These are phyloP conservation scores for Nasonia vitripennis DNA, from an alignment of 1,140 invertebrate genomes.

Conservation along the genomic window DNA sequence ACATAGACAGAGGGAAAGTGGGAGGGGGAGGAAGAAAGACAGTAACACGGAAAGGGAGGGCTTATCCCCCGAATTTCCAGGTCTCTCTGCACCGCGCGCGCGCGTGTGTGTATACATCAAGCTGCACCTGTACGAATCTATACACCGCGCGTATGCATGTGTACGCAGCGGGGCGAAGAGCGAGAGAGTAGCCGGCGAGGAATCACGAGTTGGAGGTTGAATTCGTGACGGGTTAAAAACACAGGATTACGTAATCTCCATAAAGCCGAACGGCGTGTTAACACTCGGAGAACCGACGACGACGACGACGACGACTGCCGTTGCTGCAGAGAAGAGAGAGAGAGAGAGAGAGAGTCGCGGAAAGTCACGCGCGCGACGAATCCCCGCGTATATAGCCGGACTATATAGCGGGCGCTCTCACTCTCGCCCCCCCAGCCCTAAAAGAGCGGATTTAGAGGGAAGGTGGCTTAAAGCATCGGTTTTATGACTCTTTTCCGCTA, in stretches of 20 bases:
- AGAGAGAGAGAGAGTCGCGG: conserved; percentile 15
- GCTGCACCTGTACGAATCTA: neutral
- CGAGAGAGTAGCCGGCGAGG: neutral
- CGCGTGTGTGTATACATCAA: neutral
- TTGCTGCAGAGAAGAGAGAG: neutral
- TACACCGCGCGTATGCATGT: neutral
- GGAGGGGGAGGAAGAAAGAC: neutral
- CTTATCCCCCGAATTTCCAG: conserved; percentile 35
- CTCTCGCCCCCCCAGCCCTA: neutral
- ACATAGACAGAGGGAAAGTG: neutral
- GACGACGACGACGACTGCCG: neutral
- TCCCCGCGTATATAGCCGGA: conserved; percentile 24
- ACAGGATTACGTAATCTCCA: conserved; percentile 56
- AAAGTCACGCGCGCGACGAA: conserved; percentile 53
- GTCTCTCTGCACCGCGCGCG: neutral
- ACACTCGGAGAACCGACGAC: conserved; percentile 33
- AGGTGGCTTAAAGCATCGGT: conserved; percentile 37
- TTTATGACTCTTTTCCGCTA: conserved; percentile 42
- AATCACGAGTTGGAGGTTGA: conserved; percentile 47
- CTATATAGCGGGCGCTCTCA: neutral
- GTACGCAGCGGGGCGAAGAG: neutral
- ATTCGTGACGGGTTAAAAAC: conserved; percentile 53
- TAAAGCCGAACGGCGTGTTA: conserved; percentile 55
- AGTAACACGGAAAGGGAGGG: conserved; percentile 51
- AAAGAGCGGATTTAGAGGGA: conserved; percentile 35